Percentiles rank a stretch among this genome's conserved stretches.
These are phyloP conservation scores for Xenopus petersii DNA, from an alignment of 2,797 vertebrate species.

Conservation along the genomic window DNA sequence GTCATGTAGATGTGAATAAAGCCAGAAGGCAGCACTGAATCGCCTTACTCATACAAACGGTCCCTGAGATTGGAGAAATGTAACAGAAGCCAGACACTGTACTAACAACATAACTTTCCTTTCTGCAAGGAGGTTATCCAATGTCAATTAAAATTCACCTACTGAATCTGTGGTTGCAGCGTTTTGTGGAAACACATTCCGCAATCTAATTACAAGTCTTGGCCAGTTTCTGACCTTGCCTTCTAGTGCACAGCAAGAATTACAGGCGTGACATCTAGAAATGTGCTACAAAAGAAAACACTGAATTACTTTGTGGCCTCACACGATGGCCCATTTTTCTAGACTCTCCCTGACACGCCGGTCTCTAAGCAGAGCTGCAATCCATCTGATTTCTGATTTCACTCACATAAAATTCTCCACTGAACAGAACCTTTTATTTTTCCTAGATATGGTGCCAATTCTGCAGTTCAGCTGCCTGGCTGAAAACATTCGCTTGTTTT, in stretches of 20 bases:
- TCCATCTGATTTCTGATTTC: background rate
- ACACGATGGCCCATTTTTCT: background rate
- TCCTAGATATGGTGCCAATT: background rate
- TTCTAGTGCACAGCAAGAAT: background rate
- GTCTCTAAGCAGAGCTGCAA: slow-evolving; percentile 10
- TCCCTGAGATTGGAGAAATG: too few relatives aligned
- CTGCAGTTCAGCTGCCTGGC: background rate
- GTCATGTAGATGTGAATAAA: too few relatives aligned
- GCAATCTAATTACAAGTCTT: too few relatives aligned
- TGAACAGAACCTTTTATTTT: background rate
- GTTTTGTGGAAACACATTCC: too few relatives aligned
- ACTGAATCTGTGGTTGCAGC: too few relatives aligned
- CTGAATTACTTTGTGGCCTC: background rate
- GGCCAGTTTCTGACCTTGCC: background rate
- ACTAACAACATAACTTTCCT: too few relatives aligned
- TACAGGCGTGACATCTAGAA: background rate
- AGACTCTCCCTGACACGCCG: background rate
- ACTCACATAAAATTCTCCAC: background rate
- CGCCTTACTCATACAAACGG: too few relatives aligned
- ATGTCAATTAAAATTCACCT: too few relatives aligned
- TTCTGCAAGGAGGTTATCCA: too few relatives aligned
- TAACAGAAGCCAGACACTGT: too few relatives aligned
- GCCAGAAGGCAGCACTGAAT: too few relatives aligned
- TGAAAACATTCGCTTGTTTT: too few relatives aligned
- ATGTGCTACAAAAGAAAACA: background rate